A percentile compares a stretch with the other conserved stretches of the same genome.
These are phyloP conservation scores for Microcebus griseorufus DNA, from an alignment of 2,113 vertebrate species.

Conservation along the genomic window DNA sequence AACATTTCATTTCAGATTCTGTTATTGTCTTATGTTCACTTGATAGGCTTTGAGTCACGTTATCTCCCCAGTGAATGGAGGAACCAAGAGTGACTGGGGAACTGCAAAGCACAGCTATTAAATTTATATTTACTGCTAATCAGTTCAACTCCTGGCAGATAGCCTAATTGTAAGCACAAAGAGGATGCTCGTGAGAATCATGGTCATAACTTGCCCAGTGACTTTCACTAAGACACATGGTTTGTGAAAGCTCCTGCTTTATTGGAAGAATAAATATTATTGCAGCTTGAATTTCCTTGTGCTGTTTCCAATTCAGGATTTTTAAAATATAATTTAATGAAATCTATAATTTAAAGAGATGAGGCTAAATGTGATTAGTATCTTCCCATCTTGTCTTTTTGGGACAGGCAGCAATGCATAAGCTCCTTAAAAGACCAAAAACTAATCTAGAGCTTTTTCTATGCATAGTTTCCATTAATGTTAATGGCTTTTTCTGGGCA, in stretches of 20 bases:
- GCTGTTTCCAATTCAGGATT: slow-evolving; percentile 69
- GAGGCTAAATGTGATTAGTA: slow-evolving; percentile 67
- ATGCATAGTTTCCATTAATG: slow-evolving; percentile 61
- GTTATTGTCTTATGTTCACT: slow-evolving; percentile 50
- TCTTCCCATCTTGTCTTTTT: slow-evolving; percentile 64
- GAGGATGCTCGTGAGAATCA: slow-evolving; percentile 79
- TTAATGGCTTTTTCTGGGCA: slow-evolving; percentile 69
- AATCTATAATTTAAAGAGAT: slow-evolving; percentile 79
- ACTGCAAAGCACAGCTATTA: slow-evolving; percentile 73
- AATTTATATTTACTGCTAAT: slow-evolving; percentile 84
- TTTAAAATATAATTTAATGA: slow-evolving; percentile 80
- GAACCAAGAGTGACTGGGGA: slow-evolving; percentile 55
- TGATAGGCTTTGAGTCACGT: slow-evolving; percentile 30
- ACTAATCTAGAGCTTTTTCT: slow-evolving; percentile 61
- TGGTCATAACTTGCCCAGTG: slow-evolving; percentile 68
- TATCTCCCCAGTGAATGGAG: slow-evolving; percentile 46
- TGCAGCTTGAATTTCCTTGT: slow-evolving; percentile 72
- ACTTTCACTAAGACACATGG: slow-evolving; percentile 80
- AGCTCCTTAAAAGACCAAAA: slow-evolving; percentile 48
- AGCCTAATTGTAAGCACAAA: slow-evolving; percentile 82
- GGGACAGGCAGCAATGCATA: slow-evolving; percentile 45
- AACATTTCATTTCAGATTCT: neutral
- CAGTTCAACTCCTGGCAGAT: slow-evolving; percentile 81
- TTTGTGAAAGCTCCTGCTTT: slow-evolving; percentile 65
- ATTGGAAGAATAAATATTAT: slow-evolving; percentile 78